Evolutionary conservation across 1,140 invertebrate species (phyloP), one percentile per base, ranked within the genome.

Genomic region (Adelges cooleyi): DNA sequence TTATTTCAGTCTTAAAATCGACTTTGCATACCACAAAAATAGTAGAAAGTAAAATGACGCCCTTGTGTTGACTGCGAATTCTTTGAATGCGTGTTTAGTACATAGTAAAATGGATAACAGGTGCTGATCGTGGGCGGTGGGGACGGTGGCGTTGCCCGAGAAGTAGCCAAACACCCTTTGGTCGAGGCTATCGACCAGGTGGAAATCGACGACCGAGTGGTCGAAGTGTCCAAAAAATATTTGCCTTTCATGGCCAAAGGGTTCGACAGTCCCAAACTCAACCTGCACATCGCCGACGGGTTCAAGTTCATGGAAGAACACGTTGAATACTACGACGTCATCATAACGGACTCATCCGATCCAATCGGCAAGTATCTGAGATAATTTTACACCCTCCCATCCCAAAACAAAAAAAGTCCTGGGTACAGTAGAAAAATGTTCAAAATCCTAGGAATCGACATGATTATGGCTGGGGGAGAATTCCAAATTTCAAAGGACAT

Each of bases 301-400:
- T 94, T 95, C 72, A 86, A 95, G 69, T 99, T 93, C 74, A 87
- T 99, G 81, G 86, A 87, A 68, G 81, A 87, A 38, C 91, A 95
- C 70, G 78, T 80, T 50, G 80, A 84, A 29, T 84, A 91, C 76
- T 99, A 94, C 77, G 95, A 98, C 78, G 87, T 99, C 23, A 95
- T 99, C 59, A 97, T 99, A 36, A 99, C 96, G 0, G 96, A 99
- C 74, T 96, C 93, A 48, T 95, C 92, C 29, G 95, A 98, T 79
- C 95, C 95, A 15, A 80, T 96, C 40, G 95, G 85, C 84, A 71
- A 73, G 29, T 50, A 25, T 23, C n/a, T n/a, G n/a, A n/a, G n/a
- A n/a, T n/a, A n/a, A n/a, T n/a, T n/a, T n/a, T n/a, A n/a, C n/a
- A n/a, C n/a, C n/a, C n/a, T n/a, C n/a, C n/a, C n/a, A n/a, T n/a